Evolutionary conservation across 2,113 vertebrate genomes (phyloP).

Genomic region (Cheirogaleus medius): DNA sequence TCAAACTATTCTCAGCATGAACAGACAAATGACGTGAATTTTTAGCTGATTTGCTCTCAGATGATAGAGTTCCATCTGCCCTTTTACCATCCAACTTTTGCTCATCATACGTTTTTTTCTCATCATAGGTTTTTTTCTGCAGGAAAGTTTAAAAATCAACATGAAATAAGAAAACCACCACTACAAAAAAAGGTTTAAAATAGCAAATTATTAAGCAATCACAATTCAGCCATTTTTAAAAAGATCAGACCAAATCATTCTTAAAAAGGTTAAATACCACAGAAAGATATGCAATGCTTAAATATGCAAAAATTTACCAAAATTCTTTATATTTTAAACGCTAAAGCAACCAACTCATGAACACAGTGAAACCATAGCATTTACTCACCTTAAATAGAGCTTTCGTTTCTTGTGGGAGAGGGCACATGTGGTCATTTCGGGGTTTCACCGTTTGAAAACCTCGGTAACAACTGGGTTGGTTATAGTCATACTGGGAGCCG

Average conservation of each 20-base stretch:
- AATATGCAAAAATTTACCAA: neutral
- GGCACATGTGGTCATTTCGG: constrained; percentile 40
- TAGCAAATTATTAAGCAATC: neutral
- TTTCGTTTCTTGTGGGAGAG: constrained; percentile 68
- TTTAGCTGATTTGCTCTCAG: constrained; percentile 52
- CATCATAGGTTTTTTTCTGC: constrained; percentile 74
- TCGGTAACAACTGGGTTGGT: constrained; percentile 18
- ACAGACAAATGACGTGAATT: constrained; percentile 43
- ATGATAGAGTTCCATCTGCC: constrained; percentile 48
- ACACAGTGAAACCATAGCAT: rapidly evolving
- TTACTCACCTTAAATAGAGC: constrained; percentile 79
- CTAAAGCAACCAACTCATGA: neutral
- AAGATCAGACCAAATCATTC: neutral
- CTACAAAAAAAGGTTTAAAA: constrained; percentile 35
- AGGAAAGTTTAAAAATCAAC: constrained; percentile 67
- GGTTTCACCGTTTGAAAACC: constrained; percentile 58
- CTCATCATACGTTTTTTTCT: constrained; percentile 74
- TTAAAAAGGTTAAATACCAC: neutral
- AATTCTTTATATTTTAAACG: neutral
- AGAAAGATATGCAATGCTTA: neutral
- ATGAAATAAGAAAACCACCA: constrained; percentile 12
- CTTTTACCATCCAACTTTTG: constrained; percentile 74
- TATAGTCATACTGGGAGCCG: constrained; percentile 58
- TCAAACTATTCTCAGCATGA: constrained; percentile 53
- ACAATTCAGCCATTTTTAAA: neutral